Evolutionary conservation across 2,888 invertebrate species (phyloP), one percentile per base, ranked within the genome.

Genomic region (Piscicola geometra): DNA sequence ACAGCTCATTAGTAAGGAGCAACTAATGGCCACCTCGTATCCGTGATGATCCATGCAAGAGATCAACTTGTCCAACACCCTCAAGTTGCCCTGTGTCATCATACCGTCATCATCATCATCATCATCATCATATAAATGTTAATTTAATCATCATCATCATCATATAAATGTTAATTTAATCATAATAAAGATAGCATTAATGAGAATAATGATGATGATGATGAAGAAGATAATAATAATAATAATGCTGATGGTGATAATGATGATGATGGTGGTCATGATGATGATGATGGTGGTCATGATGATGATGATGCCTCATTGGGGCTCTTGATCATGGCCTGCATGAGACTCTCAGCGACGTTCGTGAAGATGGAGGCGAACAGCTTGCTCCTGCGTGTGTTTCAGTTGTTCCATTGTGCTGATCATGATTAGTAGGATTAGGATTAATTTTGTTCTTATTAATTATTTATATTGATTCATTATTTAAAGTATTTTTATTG

Each of bases 291-390:
- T 41, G 41, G 41, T 5, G 15, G 41, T 41, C 9, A 15, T 41
- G 41, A 15, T 41, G 5, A 21, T 21, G n/a, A 5, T 5, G 60
- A 76, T 71, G 83, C 84, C 81, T 84, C 81, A 78, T 82, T 82
- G 33, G 85, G 85, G 69, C 81, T 79, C 25, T 78, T 70, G 12
- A 94, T 88, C 82, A 97, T 92, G 82, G 91, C 91, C 79, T 91
- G 90, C 80, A 97, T 87, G 85, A 95, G 92, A 9, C 94, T 90
- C 86, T 98, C 97, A 0, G 91, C 94, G 78, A 95, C 85, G 85
- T 95, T 96, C 0, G 97, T 96, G 84, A 98, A 99, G 80, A 98
- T 90, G 79, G 95, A 89, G 80, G 94, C 94, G 86, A 93, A 96
- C 85, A 95, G 96, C 78, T 93, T 90, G 1, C 93, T 92, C 81